Percentiles rank a stretch among this genome's conserved stretches.
These are phyloP conservation scores for Ptychoptera albimana DNA, from an alignment of 2,888 invertebrate species.

Conservation along the genomic window DNA sequence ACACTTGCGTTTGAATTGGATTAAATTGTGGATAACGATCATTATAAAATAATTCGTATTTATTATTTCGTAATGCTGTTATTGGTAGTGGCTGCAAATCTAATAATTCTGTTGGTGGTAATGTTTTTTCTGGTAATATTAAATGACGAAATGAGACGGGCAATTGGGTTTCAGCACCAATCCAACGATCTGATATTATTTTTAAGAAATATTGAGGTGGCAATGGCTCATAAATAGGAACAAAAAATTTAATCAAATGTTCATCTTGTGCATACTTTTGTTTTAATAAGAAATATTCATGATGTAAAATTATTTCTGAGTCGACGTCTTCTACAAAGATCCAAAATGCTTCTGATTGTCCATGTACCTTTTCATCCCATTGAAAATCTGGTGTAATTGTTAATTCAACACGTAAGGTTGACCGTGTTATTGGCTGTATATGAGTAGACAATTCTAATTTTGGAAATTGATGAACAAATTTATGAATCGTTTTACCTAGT, in stretches of 20 bases:
- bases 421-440: constrained; percentile 91
- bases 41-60: constrained; percentile 71
- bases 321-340: constrained; percentile 77
- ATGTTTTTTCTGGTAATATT: constrained; percentile 93
- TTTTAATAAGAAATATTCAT: constrained; percentile 89
- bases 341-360: constrained; percentile 75
- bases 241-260: constrained; percentile 93
- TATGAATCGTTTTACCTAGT: constrained; percentile 78
- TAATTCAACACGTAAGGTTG: constrained; percentile 85
- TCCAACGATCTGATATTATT: constrained; percentile 82
- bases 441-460: constrained; percentile 91
- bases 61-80: constrained; percentile 74
- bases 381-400: constrained; percentile 98
- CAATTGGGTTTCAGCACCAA: constrained; percentile 86
- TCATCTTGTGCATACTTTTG: constrained; percentile 89
- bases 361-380: constrained; percentile 91
- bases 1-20: constrained; percentile 98
- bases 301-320: constrained; percentile 82
- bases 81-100: constrained; percentile 94
- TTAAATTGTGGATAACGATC: constrained; percentile 89
- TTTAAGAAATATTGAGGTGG: constrained; percentile 96
- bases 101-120: constrained; percentile 91
- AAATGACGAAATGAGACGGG: constrained; percentile 96
- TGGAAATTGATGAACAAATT: constrained; percentile 77
- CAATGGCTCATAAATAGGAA: constrained; percentile 95